phyloP scores from a whole-genome alignment of 2,113 vertebrate species.

The Helogale parvula region DNA sequence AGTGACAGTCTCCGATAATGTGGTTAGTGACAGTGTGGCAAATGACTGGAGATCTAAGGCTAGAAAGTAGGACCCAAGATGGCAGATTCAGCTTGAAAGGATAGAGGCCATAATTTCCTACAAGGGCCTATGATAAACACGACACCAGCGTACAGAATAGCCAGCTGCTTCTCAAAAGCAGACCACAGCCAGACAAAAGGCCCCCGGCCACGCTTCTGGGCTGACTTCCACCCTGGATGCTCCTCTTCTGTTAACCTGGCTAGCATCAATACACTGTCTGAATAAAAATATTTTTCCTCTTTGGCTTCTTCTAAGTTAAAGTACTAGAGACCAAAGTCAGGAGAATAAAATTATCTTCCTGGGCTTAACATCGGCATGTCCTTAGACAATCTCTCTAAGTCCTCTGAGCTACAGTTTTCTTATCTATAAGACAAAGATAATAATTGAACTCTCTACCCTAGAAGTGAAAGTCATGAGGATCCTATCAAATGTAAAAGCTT shows the following conservation, averaged over 20 bases:
- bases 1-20: neutral
- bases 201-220: rapidly evolving
- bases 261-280: neutral
- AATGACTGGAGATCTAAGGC: neutral
- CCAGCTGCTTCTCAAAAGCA: neutral
- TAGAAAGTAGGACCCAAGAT: neutral
- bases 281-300: neutral
- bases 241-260: neutral
- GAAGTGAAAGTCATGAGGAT: neutral
- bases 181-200: neutral
- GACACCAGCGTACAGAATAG: neutral
- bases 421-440: neutral
- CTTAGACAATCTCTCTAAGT: neutral
- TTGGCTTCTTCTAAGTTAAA: neutral
- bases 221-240: neutral
- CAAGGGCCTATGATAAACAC: neutral
- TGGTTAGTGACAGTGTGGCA: neutral
- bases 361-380: neutral
- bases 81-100: neutral
- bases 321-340: neutral
- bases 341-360: neutral
- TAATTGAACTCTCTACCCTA: neutral
- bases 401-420: neutral
- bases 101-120: neutral
- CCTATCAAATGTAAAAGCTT: neutral